A percentile compares a stretch with the other conserved stretches of the same genome.
Evolutionary conservation across 2,888 invertebrate species (phyloP).

Genomic region (Myopa testacea): DNA sequence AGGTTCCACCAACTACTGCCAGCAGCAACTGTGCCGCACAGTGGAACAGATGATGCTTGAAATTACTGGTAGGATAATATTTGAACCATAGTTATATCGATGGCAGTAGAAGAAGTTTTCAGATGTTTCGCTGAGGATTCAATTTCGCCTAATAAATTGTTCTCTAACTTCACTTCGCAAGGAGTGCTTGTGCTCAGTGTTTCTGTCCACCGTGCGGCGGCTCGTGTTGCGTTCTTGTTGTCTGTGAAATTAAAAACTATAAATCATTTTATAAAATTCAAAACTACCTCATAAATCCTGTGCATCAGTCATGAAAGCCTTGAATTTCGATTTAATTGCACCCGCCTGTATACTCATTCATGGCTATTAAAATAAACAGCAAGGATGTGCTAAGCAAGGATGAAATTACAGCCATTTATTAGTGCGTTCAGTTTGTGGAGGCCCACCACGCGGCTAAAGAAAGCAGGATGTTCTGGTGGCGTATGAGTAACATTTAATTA

Average conservation of each 20-base stretch:
- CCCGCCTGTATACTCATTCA: not conserved
- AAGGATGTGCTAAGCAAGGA: not conserved
- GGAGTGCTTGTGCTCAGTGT: no score
- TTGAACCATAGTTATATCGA: no score
- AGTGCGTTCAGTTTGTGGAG: not conserved
- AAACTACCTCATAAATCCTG: conserved; percentile 20
- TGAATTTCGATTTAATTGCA: not conserved
- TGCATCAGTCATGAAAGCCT: conserved; percentile 11
- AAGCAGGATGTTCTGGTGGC: not conserved
- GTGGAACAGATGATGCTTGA: no score
- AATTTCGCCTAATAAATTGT: no score
- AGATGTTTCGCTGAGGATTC: no score
- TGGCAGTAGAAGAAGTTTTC: no score
- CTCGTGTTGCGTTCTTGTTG: conserved; percentile 6
- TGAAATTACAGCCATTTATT: conserved; percentile 6
- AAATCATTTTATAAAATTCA: conserved; percentile 16
- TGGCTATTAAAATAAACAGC: not conserved
- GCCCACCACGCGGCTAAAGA: not conserved
- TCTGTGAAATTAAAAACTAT: conserved; percentile 18
- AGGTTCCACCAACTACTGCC: no score
- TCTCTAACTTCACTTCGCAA: no score
- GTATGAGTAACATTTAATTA: conserved; percentile 3
- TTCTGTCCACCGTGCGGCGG: not conserved
- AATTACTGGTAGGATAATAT: no score
- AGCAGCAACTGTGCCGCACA: no score